Conservation (phyloP, 2,113 vertebrate species). For the Amia ocellicauda region DNA sequence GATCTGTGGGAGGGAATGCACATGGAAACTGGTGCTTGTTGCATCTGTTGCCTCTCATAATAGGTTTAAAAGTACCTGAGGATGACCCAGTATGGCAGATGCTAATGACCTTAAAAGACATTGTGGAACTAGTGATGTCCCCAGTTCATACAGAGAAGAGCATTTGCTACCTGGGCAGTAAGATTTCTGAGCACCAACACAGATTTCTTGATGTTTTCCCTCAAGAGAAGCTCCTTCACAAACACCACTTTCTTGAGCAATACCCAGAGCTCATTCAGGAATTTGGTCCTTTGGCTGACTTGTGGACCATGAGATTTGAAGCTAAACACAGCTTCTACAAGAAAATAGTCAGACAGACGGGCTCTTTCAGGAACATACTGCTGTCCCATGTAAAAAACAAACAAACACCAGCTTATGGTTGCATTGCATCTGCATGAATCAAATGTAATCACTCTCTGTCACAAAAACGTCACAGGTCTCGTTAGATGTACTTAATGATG, state of each 20-base stretch:
- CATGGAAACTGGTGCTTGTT: not conserved
- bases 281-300: constrained; percentile 8
- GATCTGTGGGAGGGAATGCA: too few relatives aligned
- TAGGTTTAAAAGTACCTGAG: constrained; percentile 5
- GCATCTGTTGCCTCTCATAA: constrained; percentile 1
- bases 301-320: too few relatives aligned
- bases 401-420: constrained; percentile 26
- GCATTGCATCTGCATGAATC: constrained; percentile 27
- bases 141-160: constrained; percentile 4
- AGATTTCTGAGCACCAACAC: not conserved
- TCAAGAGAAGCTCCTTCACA: not conserved
- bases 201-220: constrained; percentile 1
- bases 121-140: not conserved
- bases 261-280: constrained; percentile 8
- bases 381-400: constrained; percentile 25
- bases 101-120: not conserved
- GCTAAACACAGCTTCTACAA: too few relatives aligned
- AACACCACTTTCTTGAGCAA: not conserved
- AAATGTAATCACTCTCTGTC: constrained; percentile 18
- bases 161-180: too few relatives aligned
- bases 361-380: constrained; percentile 24
- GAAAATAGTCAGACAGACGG: too few relatives aligned
- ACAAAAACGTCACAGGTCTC: constrained; percentile 20
- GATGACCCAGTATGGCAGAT: not conserved
- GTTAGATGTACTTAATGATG: constrained; percentile 24